phyloP scores from a whole-genome alignment of 2,888 invertebrate species.

The Agrotis puta region DNA sequence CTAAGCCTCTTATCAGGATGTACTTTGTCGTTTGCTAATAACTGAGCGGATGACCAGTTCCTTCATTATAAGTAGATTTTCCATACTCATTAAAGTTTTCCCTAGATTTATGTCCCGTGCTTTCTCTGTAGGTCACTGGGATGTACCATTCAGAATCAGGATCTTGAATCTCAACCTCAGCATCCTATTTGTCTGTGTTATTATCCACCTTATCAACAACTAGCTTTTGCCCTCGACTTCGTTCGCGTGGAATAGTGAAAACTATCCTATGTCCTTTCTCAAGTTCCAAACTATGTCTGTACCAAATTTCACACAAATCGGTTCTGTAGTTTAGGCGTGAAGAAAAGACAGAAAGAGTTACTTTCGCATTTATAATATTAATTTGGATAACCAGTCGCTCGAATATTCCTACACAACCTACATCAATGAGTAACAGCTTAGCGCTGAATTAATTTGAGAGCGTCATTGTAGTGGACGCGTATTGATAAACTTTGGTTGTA shows the following conservation, averaged over 20 bases:
- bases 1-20: slow-evolving; percentile 34
- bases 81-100: slow-evolving; percentile 13
- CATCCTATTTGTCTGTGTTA: slow-evolving; percentile 16
- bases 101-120: not conserved
- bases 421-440: slow-evolving; percentile 48
- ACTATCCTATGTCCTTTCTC: too few species aligned
- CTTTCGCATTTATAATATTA: too few species aligned
- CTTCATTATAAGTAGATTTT: slow-evolving; percentile 9
- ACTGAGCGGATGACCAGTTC: slow-evolving; percentile 17
- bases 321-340: too few species aligned
- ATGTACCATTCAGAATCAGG: slow-evolving; percentile 1
- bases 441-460: slow-evolving; percentile 47
- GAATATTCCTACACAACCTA: slow-evolving; percentile 49
- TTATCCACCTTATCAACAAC: slow-evolving; percentile 11
- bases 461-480: slow-evolving; percentile 45
- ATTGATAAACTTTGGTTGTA: slow-evolving; percentile 63
- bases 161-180: not conserved
- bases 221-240: too few species aligned
- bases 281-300: too few species aligned
- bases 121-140: slow-evolving; percentile 28
- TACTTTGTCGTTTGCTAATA: slow-evolving; percentile 37
- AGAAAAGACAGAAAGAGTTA: too few species aligned
- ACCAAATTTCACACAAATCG: too few species aligned
- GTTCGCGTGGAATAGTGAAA: too few species aligned
- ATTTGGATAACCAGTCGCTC: slow-evolving; percentile 11